Evolutionary conservation across 2,113 vertebrate genomes (phyloP), one percentile per base, ranked within the genome.

Genomic region (Nannospalax galili): DNA sequence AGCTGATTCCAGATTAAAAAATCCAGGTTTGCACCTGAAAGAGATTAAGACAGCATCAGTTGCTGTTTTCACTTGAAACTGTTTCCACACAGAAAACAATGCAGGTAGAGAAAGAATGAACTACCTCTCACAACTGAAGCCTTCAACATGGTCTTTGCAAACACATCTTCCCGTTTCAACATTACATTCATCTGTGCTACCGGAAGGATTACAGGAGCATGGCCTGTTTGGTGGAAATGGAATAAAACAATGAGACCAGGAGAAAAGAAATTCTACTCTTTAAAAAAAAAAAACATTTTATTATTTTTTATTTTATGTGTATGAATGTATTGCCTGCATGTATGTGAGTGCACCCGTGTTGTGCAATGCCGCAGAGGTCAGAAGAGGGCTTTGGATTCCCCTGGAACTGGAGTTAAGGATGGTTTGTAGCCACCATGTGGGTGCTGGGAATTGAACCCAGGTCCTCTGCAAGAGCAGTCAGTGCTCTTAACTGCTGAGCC

Each of bases 121-220:
- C 95, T 98, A 99, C 99, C 99, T 99, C 98, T 99, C 99, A 15
- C 99, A 99, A 97, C 96, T 99, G 98, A 99, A 99, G 7, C 99
- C 99, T 97, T 99, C 99, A 1, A 99, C 99, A 0, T 99, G 99
- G 81, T 99, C 99, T 97, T 99, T 99, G 97, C 99, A 99, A 5
- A 98, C 98, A 93, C 99, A 99, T 92, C 99, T 99, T 56, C 99
- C 99, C 0, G 99, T 99, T 97, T 99, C 98, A 0, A 99, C 74
- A 0, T 99, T 99, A 93, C 99, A 99, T 65, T 99, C 99, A 91
- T 99, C 99, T 0, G 98, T 99, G 97, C 99, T 99, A 95, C 99
- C 99, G 0, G 99, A 98, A 6, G 98, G 98, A 26, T 99, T 98
- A 93, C 99, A 99, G 11, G 99, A 98, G 65, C 99, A 99, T 0